Percentiles rank a stretch among this genome's conserved stretches.
phyloP scores from a whole-genome alignment of 1,140 invertebrate genomes.

The Drosophila leontia region DNA sequence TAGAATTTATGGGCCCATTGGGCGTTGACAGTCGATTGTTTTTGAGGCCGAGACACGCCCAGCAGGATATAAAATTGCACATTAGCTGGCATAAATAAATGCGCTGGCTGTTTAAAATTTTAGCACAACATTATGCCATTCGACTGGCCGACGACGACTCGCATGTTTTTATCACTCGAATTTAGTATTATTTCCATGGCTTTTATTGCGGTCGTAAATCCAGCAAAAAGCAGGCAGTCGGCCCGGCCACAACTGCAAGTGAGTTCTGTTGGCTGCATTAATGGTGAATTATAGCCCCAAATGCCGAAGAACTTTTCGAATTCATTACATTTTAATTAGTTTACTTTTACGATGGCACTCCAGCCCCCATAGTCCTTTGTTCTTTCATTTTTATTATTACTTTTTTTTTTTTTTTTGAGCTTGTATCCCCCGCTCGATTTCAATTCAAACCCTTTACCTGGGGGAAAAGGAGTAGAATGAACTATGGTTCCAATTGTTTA shows the following conservation, averaged over 20 bases:
- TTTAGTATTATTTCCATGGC: conserved; percentile 73
- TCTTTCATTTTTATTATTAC: conserved; percentile 3
- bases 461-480: conserved; percentile 37
- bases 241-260: conserved; percentile 50
- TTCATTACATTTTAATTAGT: conserved; percentile 79
- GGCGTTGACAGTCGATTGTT: conserved; percentile 55
- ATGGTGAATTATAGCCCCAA: conserved; percentile 69
- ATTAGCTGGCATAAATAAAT: conserved; percentile 51
- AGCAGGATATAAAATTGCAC: conserved; percentile 34
- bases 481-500: conserved; percentile 63
- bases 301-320: conserved; percentile 61
- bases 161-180: conserved; percentile 68
- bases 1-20: conserved; percentile 59
- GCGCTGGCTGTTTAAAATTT: conserved; percentile 47
- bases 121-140: conserved; percentile 43
- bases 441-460: conserved; percentile 40
- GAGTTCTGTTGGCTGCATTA: conserved; percentile 65
- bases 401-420: neutral
- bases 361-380: conserved; percentile 30
- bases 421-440: conserved; percentile 20
- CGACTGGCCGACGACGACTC: conserved; percentile 11
- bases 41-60: conserved; percentile 21
- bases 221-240: conserved; percentile 26
- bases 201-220: conserved; percentile 77
- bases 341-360: conserved; percentile 58